Conservation (phyloP, 2,888 invertebrate species). For the Tachystola acroxantha region DNA sequence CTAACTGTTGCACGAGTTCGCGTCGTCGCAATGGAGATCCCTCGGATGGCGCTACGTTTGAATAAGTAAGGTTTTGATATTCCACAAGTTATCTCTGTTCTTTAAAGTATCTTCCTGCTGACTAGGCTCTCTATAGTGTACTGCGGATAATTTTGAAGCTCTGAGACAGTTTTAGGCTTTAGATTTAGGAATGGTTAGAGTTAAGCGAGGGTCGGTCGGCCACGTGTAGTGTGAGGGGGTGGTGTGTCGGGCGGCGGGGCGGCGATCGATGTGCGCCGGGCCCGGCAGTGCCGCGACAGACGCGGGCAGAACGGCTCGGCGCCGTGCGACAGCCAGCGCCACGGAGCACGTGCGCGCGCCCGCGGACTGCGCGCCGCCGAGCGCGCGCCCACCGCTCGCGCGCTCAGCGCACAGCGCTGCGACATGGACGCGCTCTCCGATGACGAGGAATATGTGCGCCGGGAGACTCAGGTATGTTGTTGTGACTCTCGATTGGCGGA, state of each 20-base stretch:
- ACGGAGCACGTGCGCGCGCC: slow-evolving; percentile 59
- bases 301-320: slow-evolving; percentile 67
- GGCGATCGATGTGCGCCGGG: slow-evolving; percentile 48
- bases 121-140: slow-evolving; percentile 4
- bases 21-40: slow-evolving; percentile 46
- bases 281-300: slow-evolving; percentile 68
- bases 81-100: not conserved
- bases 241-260: slow-evolving; percentile 32
- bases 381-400: slow-evolving; percentile 41
- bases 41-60: slow-evolving; percentile 34
- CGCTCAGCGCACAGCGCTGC: slow-evolving; percentile 30
- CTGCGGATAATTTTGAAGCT: not conserved
- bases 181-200: slow-evolving; percentile 10
- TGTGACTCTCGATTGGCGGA: not conserved
- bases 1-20: slow-evolving; percentile 66
- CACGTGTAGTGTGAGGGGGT: slow-evolving; percentile 40
- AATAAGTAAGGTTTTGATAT: slow-evolving; percentile 19
- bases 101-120: no score
- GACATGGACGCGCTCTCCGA: slow-evolving; percentile 75
- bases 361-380: slow-evolving; percentile 49
- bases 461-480: slow-evolving; percentile 61
- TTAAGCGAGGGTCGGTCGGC: slow-evolving; percentile 32
- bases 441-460: slow-evolving; percentile 69
- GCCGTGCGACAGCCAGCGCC: slow-evolving; percentile 50
- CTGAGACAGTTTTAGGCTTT: no score